Conservation (phyloP, 2,888 invertebrate genomes). For the Chalcosyrphus nemorum region DNA sequence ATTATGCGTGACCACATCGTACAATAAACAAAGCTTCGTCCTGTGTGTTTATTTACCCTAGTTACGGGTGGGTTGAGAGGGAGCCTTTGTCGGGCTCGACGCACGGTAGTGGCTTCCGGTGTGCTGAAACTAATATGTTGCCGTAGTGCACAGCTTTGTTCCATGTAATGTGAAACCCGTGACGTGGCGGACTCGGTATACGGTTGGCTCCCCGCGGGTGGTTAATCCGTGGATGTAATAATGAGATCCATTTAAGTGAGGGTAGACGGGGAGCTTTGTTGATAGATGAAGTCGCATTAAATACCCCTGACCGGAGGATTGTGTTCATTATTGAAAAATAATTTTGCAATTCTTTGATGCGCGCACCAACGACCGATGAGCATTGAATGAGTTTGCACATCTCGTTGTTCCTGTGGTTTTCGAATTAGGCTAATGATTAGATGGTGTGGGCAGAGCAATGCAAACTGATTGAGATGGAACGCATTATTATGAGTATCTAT, state of each 20-base stretch:
- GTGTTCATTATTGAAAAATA: slow-evolving; percentile 36
- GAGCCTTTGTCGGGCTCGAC: slow-evolving; percentile 10
- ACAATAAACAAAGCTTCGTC: slow-evolving; percentile 64
- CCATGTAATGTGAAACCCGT: slow-evolving; percentile 21
- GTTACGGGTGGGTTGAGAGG: background rate
- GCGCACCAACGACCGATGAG: background rate
- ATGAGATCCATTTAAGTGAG: slow-evolving; percentile 19
- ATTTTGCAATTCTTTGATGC: slow-evolving; percentile 28
- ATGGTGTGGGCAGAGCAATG: background rate
- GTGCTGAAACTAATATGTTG: slow-evolving; percentile 55
- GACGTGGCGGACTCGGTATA: background rate
- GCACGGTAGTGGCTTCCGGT: slow-evolving; percentile 20
- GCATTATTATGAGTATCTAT: background rate
- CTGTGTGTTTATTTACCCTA: slow-evolving; percentile 54
- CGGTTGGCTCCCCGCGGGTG: slow-evolving; percentile 10
- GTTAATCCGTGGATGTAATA: slow-evolving; percentile 34
- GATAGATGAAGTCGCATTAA: background rate
- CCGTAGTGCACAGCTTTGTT: slow-evolving; percentile 24
- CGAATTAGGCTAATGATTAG: slow-evolving; percentile 20
- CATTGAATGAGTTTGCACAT: slow-evolving; percentile 2
- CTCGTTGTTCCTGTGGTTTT: slow-evolving; percentile 14
- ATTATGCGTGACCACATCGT: slow-evolving; percentile 68
- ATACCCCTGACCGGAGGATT: slow-evolving; percentile 5
- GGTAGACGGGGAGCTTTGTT: background rate
- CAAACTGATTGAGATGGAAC: background rate